phyloP scores from a whole-genome alignment of 2,888 invertebrate species.

The Aproaerema taeniolella region DNA sequence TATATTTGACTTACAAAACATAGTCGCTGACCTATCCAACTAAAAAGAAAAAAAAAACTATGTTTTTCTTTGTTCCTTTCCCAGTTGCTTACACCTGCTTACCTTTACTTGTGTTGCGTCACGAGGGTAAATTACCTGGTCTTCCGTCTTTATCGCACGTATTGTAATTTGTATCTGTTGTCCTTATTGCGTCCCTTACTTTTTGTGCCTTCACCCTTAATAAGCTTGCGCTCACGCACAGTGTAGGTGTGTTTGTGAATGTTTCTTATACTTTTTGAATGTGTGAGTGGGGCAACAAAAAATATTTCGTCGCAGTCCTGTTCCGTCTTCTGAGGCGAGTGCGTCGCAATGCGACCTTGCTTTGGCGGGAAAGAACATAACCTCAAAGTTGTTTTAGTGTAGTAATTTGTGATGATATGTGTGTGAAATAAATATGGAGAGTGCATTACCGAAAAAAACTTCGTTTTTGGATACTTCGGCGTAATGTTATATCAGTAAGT shows the following conservation, averaged over 20 bases:
- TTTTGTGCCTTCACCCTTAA: conserved; percentile 68
- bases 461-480: conserved; percentile 44
- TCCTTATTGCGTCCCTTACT: conserved; percentile 57
- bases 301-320: conserved; percentile 44
- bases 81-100: conserved; percentile 62
- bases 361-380: conserved; percentile 57
- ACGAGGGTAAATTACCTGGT: conserved; percentile 62
- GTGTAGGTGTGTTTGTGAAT: conserved; percentile 49
- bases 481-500: conserved; percentile 68
- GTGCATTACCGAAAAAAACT: conserved; percentile 22
- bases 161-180: conserved; percentile 26
- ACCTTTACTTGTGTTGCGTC: conserved; percentile 55
- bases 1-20: too few species aligned
- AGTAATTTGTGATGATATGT: conserved; percentile 18
- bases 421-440: conserved; percentile 46
- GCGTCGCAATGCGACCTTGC: conserved; percentile 44
- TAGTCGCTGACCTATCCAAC: conserved; percentile 58
- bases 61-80: conserved; percentile 54
- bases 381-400: conserved; percentile 9
- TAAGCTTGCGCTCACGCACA: conserved; percentile 44
- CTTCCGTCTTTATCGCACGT: conserved; percentile 43
- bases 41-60: conserved; percentile 35
- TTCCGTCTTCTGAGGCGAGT: conserved; percentile 43
- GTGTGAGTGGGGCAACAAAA: conserved; percentile 42
- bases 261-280: too few species aligned